Base-by-base conservation (phyloP, 2,113 vertebrate genomes). In the Mixornis gularis region DNA sequence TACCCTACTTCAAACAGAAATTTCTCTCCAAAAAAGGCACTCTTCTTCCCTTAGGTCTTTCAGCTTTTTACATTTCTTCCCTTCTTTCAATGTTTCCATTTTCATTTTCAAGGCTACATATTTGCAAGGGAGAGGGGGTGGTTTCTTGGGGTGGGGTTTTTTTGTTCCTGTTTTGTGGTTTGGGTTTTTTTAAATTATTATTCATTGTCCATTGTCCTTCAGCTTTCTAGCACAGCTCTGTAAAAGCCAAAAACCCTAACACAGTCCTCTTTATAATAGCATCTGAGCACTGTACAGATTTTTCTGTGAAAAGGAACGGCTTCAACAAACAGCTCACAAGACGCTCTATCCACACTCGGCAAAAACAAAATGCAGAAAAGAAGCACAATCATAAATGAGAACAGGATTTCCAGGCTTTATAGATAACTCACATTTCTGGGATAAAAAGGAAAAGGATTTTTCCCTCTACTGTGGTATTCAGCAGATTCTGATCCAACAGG, bases 11-110 rank as follows among this genome's bases (percentile, higher is more conserved):
- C 62, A 85, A 44, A 27, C 12, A 85, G 44, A 40, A 68, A 34
- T 41, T 56, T 71, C 8, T 58, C 51, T 71, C 22, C 11, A 52
- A 80, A 55, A 48, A 5, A 56, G 3, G 41, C 0, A 0, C 8
- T 29, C 18, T 43, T 62, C 16, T 70, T 83, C 24, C 13, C 12
- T 52, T 55, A 62, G 4, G 15, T 85, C 27, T 27, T 41, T 22
- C 17, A 13, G 4, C 7, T 29, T 71, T 44, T 60, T 18, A 18
- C 27, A 6, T 8, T 53, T 44, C 27, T 77, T 29, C 69, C 32
- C 26, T 86, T 78, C 41, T 65, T 83, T 63, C 12, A 16, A 4
- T 36, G 24, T 43, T 13, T 56, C 6, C 8, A 38, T 38, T 59
- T 22, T 32, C 9, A 65, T 34, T 59, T 22, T 32, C 12, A 65